phyloP scores from a whole-genome alignment of 2,797 vertebrate genomes.

The Furcifer pardalis region DNA sequence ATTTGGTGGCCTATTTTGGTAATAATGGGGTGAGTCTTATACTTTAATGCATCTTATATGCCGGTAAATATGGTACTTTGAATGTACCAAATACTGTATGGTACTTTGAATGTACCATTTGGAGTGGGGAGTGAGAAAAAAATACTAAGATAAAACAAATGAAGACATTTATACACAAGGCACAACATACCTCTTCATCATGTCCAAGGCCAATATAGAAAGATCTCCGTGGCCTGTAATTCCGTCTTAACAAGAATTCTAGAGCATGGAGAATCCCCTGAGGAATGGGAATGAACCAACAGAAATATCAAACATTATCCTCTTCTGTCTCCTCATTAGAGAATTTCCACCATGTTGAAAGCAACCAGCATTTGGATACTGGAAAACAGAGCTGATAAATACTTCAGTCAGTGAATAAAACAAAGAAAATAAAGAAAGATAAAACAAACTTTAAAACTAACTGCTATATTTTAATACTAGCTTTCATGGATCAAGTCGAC shows the following conservation, averaged over 20 bases:
- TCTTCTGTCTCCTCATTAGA: rapidly evolving
- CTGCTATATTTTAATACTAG: no score
- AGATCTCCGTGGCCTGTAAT: slow-evolving; percentile 84
- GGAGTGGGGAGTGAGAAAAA: neutral
- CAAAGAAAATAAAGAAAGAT: no score
- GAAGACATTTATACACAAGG: neutral
- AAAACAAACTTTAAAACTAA: no score
- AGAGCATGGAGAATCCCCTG: slow-evolving; percentile 92
- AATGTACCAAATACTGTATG: no score
- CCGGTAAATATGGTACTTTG: no score
- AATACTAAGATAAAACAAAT: neutral
- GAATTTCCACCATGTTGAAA: neutral
- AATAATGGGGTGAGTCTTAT: no score
- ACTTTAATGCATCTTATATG: no score
- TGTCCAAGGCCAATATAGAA: slow-evolving; percentile 94
- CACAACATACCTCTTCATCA: slow-evolving; percentile 86
- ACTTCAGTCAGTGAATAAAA: neutral
- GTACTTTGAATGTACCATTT: neutral
- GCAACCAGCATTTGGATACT: neutral
- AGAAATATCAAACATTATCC: neutral
- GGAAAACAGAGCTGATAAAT: neutral
- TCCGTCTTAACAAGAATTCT: slow-evolving; percentile 87
- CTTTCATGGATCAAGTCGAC: no score
- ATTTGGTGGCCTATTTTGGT: no score
- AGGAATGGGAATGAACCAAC: neutral